phyloP scores from a whole-genome alignment of 2,797 vertebrate genomes.

The Falco rusticolus region DNA sequence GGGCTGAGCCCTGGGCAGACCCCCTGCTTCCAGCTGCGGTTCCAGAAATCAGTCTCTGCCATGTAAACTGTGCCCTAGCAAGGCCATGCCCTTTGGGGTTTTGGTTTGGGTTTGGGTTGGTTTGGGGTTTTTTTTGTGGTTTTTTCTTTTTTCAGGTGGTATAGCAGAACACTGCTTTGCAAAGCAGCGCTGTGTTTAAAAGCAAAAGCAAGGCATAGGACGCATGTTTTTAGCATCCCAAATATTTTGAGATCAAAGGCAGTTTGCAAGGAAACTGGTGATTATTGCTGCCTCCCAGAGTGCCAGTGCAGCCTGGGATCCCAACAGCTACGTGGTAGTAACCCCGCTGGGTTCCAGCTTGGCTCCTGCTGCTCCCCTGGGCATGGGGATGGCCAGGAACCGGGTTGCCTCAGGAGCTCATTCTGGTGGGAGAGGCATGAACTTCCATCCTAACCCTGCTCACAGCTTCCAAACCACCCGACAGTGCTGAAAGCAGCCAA shows the following conservation, averaged over 20 bases:
- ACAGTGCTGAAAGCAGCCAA: background rate
- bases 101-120: background rate
- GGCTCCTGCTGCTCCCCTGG: background rate
- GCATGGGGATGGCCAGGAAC: background rate
- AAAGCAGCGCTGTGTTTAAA: background rate
- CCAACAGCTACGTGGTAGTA: accelerated
- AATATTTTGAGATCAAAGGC: background rate
- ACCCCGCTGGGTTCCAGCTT: background rate
- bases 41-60: background rate
- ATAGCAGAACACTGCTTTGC: background rate
- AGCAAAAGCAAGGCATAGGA: background rate
- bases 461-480: background rate
- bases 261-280: background rate
- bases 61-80: background rate
- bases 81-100: background rate
- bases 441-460: background rate
- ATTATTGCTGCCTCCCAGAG: background rate
- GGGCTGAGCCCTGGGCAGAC: background rate
- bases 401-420: accelerated
- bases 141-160: background rate
- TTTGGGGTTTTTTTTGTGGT: background rate
- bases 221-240: background rate
- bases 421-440: background rate
- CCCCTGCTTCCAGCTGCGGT: background rate
- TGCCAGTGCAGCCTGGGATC: background rate